Conservation (phyloP, 2,113 vertebrate genomes). For the Mustela nigripes region DNA sequence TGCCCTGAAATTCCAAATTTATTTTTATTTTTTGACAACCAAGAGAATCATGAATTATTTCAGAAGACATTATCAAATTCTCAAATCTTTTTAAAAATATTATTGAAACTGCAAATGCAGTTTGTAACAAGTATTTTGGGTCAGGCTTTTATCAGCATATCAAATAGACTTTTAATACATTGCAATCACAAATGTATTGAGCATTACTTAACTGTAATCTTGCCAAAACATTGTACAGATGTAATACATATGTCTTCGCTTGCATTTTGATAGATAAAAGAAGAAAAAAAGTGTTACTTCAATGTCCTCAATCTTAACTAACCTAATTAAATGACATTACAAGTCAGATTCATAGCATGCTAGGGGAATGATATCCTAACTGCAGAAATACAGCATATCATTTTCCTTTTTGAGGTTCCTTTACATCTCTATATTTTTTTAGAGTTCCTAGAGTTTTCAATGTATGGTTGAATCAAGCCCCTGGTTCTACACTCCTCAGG, state of each 20-base stretch:
- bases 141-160: neutral
- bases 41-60: slow-evolving; percentile 27
- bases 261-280: neutral
- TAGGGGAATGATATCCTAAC: neutral
- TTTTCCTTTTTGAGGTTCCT: neutral
- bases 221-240: neutral
- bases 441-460: neutral
- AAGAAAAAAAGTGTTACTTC: neutral
- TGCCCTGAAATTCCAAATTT: slow-evolving; percentile 21
- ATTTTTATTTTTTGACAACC: slow-evolving; percentile 51
- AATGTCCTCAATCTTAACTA: neutral
- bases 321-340: neutral
- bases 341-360: neutral
- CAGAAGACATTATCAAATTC: neutral
- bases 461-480: neutral
- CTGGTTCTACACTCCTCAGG: fast-evolving
- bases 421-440: neutral
- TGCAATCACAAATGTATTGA: neutral
- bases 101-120: slow-evolving; percentile 10
- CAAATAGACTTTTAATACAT: neutral
- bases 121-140: neutral
- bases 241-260: neutral
- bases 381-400: neutral
- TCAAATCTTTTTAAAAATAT: slow-evolving; percentile 43
- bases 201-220: neutral